A percentile compares a stretch with the other conserved stretches of the same genome.
Conservation (phyloP, 2,888 invertebrate genomes). For the Crematogaster levior region DNA sequence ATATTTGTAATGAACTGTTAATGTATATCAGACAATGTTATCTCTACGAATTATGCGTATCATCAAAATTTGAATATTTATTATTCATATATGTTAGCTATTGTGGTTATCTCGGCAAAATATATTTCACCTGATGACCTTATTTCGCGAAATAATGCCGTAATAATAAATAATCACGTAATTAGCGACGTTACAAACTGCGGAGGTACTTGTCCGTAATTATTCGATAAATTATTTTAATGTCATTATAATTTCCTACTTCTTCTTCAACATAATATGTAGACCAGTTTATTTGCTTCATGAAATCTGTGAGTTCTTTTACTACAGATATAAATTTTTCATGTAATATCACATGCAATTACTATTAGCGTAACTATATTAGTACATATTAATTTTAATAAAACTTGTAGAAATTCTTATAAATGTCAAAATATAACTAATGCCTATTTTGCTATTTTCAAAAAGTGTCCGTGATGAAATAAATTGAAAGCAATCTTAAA, state of each 20-base stretch:
- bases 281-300: not conserved
- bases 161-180: slow-evolving; percentile 32
- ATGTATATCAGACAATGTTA: slow-evolving; percentile 18
- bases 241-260: not conserved
- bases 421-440: too few relatives aligned
- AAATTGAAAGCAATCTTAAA: too few relatives aligned
- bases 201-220: not conserved
- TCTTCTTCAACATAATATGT: not conserved
- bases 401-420: too few relatives aligned
- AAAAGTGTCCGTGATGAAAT: too few relatives aligned
- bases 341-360: too few relatives aligned
- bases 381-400: too few relatives aligned
- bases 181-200: slow-evolving; percentile 20
- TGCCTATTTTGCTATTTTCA: too few relatives aligned
- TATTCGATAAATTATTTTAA: slow-evolving; percentile 22
- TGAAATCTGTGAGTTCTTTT: not conserved
- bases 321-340: not conserved
- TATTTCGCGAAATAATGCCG: slow-evolving; percentile 30
- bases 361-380: too few relatives aligned
- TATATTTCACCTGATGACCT: slow-evolving; percentile 27
- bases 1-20: slow-evolving; percentile 18
- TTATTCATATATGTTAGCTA: slow-evolving; percentile 31
- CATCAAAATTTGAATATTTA: slow-evolving; percentile 48
- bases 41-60: slow-evolving; percentile 23
- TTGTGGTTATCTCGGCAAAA: slow-evolving; percentile 17